Conservation (phyloP, 2,113 vertebrate species). For the Ciconia maguari region DNA sequence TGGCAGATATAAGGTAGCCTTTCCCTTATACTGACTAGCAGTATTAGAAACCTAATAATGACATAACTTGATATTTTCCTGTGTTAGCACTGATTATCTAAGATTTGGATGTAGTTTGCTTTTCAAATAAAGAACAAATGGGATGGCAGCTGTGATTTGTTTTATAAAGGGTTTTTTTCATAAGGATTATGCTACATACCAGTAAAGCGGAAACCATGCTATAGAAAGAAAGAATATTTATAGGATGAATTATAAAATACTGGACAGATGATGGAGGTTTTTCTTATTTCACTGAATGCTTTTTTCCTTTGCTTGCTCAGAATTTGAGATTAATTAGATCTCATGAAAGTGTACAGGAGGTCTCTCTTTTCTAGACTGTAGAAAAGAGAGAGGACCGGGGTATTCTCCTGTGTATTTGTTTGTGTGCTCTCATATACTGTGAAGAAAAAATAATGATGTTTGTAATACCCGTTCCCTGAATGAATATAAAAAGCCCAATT, state of each 20-base stretch:
- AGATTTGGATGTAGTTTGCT: background rate
- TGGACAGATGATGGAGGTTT: background rate
- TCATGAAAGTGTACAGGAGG: background rate
- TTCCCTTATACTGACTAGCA: background rate
- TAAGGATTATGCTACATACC: background rate
- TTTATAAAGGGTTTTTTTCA: background rate
- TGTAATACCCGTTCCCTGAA: background rate
- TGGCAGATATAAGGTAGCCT: conserved; percentile 86
- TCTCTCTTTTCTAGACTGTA: background rate
- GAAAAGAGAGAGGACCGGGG: background rate
- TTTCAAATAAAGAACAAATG: background rate
- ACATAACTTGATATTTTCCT: background rate
- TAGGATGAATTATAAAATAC: background rate
- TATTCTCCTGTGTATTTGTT: background rate
- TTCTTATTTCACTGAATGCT: background rate
- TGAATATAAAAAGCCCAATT: background rate
- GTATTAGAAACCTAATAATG: background rate
- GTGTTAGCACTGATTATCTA: background rate
- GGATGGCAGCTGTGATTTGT: background rate
- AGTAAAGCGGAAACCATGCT: background rate
- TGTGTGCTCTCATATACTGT: background rate
- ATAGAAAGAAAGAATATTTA: background rate
- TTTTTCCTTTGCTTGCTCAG: background rate
- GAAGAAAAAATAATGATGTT: background rate
- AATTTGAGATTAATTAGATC: background rate